A percentile compares a stretch with the other conserved stretches of the same genome.
These are phyloP conservation scores for Psylliodes chrysocephalus DNA, from an alignment of 2,888 invertebrate species.

Conservation along the genomic window DNA sequence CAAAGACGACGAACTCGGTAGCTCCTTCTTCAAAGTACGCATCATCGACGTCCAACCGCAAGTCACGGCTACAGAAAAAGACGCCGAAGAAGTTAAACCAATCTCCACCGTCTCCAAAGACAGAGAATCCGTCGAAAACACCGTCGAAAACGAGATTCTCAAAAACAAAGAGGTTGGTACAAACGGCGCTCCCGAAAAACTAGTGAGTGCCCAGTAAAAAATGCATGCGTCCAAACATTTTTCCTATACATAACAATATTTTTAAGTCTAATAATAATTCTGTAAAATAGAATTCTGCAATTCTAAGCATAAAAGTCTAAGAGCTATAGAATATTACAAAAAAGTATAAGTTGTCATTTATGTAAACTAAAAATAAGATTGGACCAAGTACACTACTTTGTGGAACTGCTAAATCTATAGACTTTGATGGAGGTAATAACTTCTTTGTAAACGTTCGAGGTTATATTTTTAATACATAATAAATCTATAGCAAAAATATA, in stretches of 20 bases:
- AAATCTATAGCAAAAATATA: too few species aligned
- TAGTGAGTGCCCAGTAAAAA: slow-evolving; percentile 43
- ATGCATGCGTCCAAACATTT: slow-evolving; percentile 18
- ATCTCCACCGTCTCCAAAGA: slow-evolving; percentile 41
- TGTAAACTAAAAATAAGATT: too few species aligned
- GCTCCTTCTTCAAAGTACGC: slow-evolving; percentile 63
- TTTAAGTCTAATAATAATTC: too few species aligned
- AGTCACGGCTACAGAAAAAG: slow-evolving; percentile 46
- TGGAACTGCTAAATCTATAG: too few species aligned
- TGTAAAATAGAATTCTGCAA: too few species aligned
- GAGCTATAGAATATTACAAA: too few species aligned
- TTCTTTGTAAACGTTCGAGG: too few species aligned
- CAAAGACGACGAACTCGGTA: slow-evolving; percentile 56
- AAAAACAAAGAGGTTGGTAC: slow-evolving; percentile 59
- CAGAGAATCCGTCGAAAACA: slow-evolving; percentile 56
- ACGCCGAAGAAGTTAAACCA: slow-evolving; percentile 44
- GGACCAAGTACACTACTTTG: too few species aligned
- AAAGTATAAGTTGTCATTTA: too few species aligned
- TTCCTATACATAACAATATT: slow-evolving; percentile 14
- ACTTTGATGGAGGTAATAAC: too few species aligned
- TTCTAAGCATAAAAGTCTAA: too few species aligned
- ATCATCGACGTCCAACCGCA: slow-evolving; percentile 65
- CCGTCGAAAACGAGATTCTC: slow-evolving; percentile 57
- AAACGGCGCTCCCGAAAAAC: slow-evolving; percentile 55
- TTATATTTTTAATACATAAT: too few species aligned